Base-by-base conservation (phyloP, 1,140 invertebrate genomes). In the Cydia strobilella region DNA sequence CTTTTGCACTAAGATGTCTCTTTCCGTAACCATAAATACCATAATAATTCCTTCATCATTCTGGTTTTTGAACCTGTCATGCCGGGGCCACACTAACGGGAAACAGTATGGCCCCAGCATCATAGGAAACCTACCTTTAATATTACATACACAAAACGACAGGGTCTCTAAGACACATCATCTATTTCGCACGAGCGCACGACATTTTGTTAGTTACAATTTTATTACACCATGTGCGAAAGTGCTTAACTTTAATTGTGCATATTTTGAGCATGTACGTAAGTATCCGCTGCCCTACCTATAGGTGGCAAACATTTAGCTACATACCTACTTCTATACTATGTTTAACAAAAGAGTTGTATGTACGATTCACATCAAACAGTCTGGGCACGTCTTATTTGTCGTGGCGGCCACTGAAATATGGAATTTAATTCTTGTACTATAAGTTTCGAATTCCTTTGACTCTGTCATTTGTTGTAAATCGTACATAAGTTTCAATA, bases 251-350 rank as follows among this genome's bases (percentile, higher is more conserved):
- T 5, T 27, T 73, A 73, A 48, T 73, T 73, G 72, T 73, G 72
- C 42, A 73, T 69, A 69, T 39, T 39, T 39, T 69, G 65, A 69
- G 65, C 65, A 35, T 69, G 25, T 66, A 35, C 42, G 25, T 66
- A 45, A 1, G 31, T 35, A 35, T 39, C 42, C 31, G 31, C 65
- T 35, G 65, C n/a, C 65, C 31, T 69, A 69, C n/a, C 25, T 66
- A 66, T 31, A 66, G 31, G 31, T 35, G 65, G 65, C 65, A 42
- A 66, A 78, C 72, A 74, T 78, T 51, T 65, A 74, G 23, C 76
- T 77, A 77, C 65, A 73, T 35, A 63, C 25, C 78, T 79, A 82
- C 66, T 54, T 12, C 31, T 35, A 69, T 39, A 18, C 65, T 59
- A 59, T 23, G 5, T 51, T 51, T 39, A 69, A 69, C 65, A 69